phyloP scores from a whole-genome alignment of 2,797 vertebrate genomes.

The Phataginus tetradactyla region DNA sequence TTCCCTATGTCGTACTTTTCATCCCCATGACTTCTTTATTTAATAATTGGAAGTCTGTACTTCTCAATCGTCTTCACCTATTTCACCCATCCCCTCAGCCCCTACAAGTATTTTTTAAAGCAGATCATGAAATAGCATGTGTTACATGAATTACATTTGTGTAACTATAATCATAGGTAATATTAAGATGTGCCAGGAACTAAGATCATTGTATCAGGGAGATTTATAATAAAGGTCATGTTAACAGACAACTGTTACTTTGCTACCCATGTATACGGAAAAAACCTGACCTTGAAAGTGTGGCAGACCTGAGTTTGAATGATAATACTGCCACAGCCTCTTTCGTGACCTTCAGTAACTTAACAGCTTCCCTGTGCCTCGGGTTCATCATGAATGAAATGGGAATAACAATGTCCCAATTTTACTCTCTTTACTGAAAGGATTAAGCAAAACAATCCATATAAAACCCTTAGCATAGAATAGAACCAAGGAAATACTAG shows the following conservation, averaged over 20 bases:
- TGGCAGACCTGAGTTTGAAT: background rate
- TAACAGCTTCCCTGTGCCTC: background rate
- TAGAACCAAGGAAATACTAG: background rate
- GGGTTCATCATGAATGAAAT: background rate
- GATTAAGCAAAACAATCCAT: slow-evolving; percentile 9
- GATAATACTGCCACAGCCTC: background rate
- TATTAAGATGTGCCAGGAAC: background rate
- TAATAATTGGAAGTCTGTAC: too few species aligned
- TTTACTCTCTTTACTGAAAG: slow-evolving; percentile 29
- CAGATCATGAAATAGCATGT: background rate
- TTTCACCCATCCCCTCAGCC: too few species aligned
- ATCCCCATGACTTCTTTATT: too few species aligned
- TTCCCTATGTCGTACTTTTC: too few species aligned
- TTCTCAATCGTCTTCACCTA: too few species aligned
- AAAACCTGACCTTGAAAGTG: background rate
- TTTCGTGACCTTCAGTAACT: background rate
- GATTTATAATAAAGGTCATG: background rate
- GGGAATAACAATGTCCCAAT: background rate
- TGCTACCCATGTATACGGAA: background rate
- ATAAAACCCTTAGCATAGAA: slow-evolving; percentile 33
- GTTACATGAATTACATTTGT: background rate
- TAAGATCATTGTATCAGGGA: background rate
- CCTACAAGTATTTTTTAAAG: background rate
- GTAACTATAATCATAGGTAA: background rate
- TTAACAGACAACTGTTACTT: background rate